Base-by-base conservation (phyloP, 2,113 vertebrate genomes). In the Holacanthus passer region DNA sequence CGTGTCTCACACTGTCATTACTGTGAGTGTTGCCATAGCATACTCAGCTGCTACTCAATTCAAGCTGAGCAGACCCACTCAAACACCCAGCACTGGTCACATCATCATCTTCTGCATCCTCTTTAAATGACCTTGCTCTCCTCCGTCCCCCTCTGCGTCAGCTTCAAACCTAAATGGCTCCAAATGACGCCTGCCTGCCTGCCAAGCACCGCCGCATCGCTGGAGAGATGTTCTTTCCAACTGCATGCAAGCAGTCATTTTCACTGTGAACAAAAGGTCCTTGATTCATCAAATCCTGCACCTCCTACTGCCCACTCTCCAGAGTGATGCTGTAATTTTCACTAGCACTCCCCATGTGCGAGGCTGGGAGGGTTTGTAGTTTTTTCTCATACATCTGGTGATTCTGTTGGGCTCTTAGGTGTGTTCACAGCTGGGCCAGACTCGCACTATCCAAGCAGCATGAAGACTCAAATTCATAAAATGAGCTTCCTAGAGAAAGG, bases 321-420 rank as follows among this genome's bases (percentile, higher is more conserved):
- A 32, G 88, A 82, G 90, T 62, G 60, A 83, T 63, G 84, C 88
- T 86, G 88, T 92, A 80, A 93, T 94, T 94, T 93, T 93, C 91
- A 88, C 85, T 24, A 79, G 60, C 74, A 60, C 74, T 81, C 77
- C 82, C 82, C 79, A 48, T 4, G 58, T 63, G 81, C 55, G 77
- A 79, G 37, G 41, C 60, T 63, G 45, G 56, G 58, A 37, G 76
- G 62, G 59, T 84, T 73, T 20, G 4, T 27, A 9, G 24, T 70
- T 59, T 60, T 41, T 70, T 65, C 63, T 66, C 14, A 11, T 76
- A 65, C 71, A 31, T 53, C 65, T 67, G 73, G 67, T 78, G 60
- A 77, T 75, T 86, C 64, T 77, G 43, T 45, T 50, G 82, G 56
- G 53, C 65, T 72, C 65, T 66, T 39, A 79, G 79, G 73, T 91